Base-by-base conservation (phyloP, 2,797 vertebrate genomes). In the Balearica regulorum region DNA sequence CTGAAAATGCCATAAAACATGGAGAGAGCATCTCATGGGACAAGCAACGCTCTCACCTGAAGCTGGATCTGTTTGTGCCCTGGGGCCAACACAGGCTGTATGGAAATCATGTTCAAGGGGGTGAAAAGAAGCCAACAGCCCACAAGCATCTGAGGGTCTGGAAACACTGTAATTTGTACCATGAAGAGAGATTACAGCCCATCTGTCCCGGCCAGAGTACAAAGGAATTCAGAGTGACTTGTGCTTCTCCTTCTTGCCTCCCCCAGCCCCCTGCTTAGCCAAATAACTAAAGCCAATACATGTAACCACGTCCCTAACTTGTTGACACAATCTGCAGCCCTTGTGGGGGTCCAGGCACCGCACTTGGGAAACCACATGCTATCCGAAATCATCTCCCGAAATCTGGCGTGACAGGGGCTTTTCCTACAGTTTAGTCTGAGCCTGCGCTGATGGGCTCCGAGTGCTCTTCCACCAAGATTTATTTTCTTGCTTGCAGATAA, bases 121-220 rank as follows among this genome's bases (percentile, higher is more conserved):
- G 13, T 20, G 8, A 78, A 87, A 80, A 81, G 85, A 64, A 94
- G 43, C 28, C 55, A 94, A 69, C 11, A 64, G 81, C 35, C 66
- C 53, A 83, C 48, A 79, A 61, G 77, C 22, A 54, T 39, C 61
- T 10, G 14, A 57, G 29, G 19, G 39, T 82, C 77, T 75, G 68
- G 43, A 96, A 92, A 85, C 21, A 37, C 72, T 79, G 12, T 61
- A 90, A 91, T 92, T 93, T 92, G 70, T 69, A 43, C 66, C 9
- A 2, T 54, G 61, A 90, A 90, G 64, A 76, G 61, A 93, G 39
- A 82, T 68, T 91, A 89, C 44, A 73, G 68, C 49, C 90, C 81
- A 89, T 75, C 64, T 78, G 35, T 62, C 64, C 92, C 69, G 7
- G 49, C 12, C 1, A 1, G 54, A 80, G 41, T 33, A 82, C 86